Evolutionary conservation across 2,113 vertebrate genomes (phyloP).

Genomic region (Dasyprocta punctata): DNA sequence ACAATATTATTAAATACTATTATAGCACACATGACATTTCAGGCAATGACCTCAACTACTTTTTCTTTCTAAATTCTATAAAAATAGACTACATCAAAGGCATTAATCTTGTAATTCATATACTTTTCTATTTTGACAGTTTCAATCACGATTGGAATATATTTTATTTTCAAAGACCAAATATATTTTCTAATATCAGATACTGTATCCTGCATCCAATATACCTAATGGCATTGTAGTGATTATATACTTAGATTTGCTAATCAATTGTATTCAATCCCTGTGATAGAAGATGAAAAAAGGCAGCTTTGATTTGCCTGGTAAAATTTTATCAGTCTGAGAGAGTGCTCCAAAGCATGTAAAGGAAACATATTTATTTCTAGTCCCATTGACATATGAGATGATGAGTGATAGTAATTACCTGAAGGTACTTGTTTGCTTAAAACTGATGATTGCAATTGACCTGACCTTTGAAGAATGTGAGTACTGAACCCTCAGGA

Average conservation of each 20-base stretch:
- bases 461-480: not conserved
- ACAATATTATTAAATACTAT: not conserved
- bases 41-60: not conserved
- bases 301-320: not conserved
- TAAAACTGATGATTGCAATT: not conserved
- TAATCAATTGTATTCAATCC: not conserved
- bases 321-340: not conserved
- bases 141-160: not conserved
- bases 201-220: not conserved
- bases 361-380: not conserved
- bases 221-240: not conserved
- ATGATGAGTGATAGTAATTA: not conserved
- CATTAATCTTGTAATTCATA: not conserved
- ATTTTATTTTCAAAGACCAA: not conserved
- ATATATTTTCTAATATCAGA: slow-evolving; percentile 33
- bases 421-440: not conserved
- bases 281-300: not conserved
- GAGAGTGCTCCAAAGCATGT: not conserved
- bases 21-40: not conserved
- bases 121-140: not conserved
- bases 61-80: not conserved
- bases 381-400: not conserved
- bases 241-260: not conserved
- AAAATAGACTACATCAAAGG: not conserved
- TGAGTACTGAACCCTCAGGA: not conserved